Base-by-base conservation (phyloP, 2,888 invertebrate species). In the Tetanocera ferruginea region DNA sequence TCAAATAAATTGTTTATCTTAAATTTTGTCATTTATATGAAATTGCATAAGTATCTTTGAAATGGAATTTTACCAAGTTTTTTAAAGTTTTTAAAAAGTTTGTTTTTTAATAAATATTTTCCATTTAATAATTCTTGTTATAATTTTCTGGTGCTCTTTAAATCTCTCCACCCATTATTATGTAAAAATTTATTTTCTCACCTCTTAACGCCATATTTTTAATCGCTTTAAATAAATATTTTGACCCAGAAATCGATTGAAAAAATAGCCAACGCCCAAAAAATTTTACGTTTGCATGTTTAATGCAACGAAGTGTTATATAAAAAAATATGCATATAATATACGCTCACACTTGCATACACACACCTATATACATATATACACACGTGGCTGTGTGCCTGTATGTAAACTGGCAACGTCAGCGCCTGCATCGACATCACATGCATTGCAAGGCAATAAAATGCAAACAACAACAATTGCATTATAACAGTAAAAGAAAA, bases 191-290 rank as follows among this genome's bases (percentile, higher is more conserved):
- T 1, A 3, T 11, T 43, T 11, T 43, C 14, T 43, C 11, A 3
- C 11, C 11, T 43, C 6, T 43, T 43, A 43, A 43, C 43, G 14
- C 14, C 6, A 11, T 43, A 11, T 11, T 43, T 11, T 23, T 14
- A 43, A 72, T 60, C 5, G 37, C 6, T 37, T 60, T 72, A 37
- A 57, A 43, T 72, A 60, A 72, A 72, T 66, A 75, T 51, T 75
- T 3, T 75, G 75, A 75, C 75, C 75, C 75, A 75, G 75, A 75
- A 75, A 75, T 75, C 75, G 75, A 75, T 75, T 55, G 62, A n/a
- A 62, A 62, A 51, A 74, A 19, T 52, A 66, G 75, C 75, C 75
- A 75, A 75, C 75, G 75, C 75, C 75, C 75, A 75, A 75, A 75
- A 75, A 28, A 66, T 75, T 25, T 28, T 66, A 66, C 64, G 66